Evolutionary conservation across 2,888 invertebrate species (phyloP).

Genomic region (Apotomis betuletana): DNA sequence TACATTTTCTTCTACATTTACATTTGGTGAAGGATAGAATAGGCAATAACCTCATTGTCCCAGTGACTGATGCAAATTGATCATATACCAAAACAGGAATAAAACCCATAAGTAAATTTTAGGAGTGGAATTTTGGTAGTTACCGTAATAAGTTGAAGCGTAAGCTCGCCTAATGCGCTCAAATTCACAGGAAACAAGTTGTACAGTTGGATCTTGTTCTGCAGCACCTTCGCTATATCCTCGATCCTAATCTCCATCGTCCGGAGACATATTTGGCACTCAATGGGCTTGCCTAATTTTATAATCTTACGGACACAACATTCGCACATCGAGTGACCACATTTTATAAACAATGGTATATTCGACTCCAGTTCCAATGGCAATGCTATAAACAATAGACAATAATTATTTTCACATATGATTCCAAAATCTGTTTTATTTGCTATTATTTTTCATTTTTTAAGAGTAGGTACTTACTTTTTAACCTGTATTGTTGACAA

Average conservation of each 20-base stretch:
- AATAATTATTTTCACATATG: neutral
- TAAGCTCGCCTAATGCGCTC: slow-evolving; percentile 25
- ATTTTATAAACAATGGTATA: slow-evolving; percentile 36
- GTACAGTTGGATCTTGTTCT: slow-evolving; percentile 15
- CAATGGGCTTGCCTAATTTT: slow-evolving; percentile 13
- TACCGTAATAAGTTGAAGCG: slow-evolving; percentile 26
- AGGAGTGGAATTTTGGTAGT: neutral
- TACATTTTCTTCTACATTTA: too few species aligned
- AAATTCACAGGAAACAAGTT: slow-evolving; percentile 33
- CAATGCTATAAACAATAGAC: slow-evolving; percentile 12
- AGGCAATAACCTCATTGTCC: too few species aligned
- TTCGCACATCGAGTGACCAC: slow-evolving; percentile 35
- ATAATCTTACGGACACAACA: slow-evolving; percentile 27
- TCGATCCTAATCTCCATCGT: slow-evolving; percentile 15
- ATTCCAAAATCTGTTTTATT: neutral
- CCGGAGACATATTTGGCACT: slow-evolving; percentile 24
- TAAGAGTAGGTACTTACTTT: slow-evolving; percentile 30
- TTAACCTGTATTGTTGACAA: slow-evolving; percentile 28
- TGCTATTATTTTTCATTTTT: too few species aligned
- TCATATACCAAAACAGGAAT: too few species aligned
- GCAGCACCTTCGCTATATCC: slow-evolving; percentile 15
- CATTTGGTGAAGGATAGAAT: too few species aligned
- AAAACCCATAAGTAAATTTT: too few species aligned
- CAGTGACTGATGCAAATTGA: too few species aligned
- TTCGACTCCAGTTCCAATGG: slow-evolving; percentile 13